Evolutionary conservation across 2,888 invertebrate species (phyloP), one percentile per base, ranked within the genome.

Genomic region (Macropis europaea): DNA sequence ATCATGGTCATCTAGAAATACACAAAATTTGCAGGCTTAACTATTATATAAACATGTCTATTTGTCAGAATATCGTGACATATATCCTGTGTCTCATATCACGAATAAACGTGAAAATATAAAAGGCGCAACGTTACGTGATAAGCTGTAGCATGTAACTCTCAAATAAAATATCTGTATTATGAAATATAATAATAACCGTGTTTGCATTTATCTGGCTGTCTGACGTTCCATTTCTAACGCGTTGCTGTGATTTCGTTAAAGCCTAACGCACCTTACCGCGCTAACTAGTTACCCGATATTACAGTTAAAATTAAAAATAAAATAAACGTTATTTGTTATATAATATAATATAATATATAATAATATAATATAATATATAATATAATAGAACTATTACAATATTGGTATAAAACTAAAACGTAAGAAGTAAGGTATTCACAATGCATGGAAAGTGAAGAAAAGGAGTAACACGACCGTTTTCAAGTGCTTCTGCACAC

Each of bases 261-360:
- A 82, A 85, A 84, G 79, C 78, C 79, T 82, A 82, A 79, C 66
- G 76, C 73, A 79, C 74, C 81, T 84, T 81, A 83, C 75, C 80
- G 78, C 79, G 57, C 84, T 85, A 87, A 70, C 64, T 75, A 77
- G 73, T 82, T 86, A 88, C 87, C 87, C 86, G 87, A 83, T 83
- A 82, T 86, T 88, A 88, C 79, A 85, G 57, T 84, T 84, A 82
- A 77, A 82, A 79, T 84, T 84, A 81, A 67, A 85, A 87, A 83
- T 84, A 86, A 87, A 84, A 82, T 82, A 82, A 84, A 85, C 83
- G 81, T 82, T 82, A 83, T 73, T 76, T 69, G 77, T 71, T 75
- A 71, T 68, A 73, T 77, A 81, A 81, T 76, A 78, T 77, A 71
- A 72, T 82, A 78, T 82, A 81, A 73, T 76, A 69, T 45, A 57